Evolutionary conservation across 2,797 vertebrate species (phyloP).

Genomic region (Neostethus bicornis): DNA sequence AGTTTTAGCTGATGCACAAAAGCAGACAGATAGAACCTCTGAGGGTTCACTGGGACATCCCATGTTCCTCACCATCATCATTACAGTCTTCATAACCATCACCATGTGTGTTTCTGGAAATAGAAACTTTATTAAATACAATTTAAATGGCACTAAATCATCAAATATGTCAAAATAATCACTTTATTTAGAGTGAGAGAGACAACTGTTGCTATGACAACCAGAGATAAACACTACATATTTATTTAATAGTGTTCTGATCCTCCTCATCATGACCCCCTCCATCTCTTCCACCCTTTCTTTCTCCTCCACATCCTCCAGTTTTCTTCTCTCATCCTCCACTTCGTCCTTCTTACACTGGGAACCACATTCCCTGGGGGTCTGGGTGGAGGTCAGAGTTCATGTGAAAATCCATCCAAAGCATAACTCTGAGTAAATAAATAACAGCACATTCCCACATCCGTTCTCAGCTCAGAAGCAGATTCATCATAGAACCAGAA

Average conservation of each 20-base stretch:
- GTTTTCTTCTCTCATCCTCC: neutral
- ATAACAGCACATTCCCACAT: slow-evolving; percentile 61
- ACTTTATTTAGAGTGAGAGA: no score
- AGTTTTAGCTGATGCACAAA: no score
- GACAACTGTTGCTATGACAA: neutral
- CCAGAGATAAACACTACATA: neutral
- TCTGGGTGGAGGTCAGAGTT: slow-evolving; percentile 40
- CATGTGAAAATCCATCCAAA: slow-evolving; percentile 76
- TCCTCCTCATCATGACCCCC: neutral
- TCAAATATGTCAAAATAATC: no score
- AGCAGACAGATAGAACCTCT: no score
- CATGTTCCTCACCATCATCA: no score
- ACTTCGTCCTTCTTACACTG: slow-evolving; percentile 60
- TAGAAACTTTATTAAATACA: no score
- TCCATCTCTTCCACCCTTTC: neutral
- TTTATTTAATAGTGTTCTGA: neutral
- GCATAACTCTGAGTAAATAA: slow-evolving; percentile 72
- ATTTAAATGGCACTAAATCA: no score
- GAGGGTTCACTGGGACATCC: no score
- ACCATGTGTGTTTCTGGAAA: no score
- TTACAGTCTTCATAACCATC: no score
- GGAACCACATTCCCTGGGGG: slow-evolving; percentile 57
- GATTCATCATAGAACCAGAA: no score
- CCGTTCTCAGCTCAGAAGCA: neutral
- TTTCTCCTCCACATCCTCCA: neutral